Evolutionary conservation across 2,797 vertebrate genomes (phyloP), one percentile per base, ranked within the genome.

Genomic region (Adelosebastes latens): DNA sequence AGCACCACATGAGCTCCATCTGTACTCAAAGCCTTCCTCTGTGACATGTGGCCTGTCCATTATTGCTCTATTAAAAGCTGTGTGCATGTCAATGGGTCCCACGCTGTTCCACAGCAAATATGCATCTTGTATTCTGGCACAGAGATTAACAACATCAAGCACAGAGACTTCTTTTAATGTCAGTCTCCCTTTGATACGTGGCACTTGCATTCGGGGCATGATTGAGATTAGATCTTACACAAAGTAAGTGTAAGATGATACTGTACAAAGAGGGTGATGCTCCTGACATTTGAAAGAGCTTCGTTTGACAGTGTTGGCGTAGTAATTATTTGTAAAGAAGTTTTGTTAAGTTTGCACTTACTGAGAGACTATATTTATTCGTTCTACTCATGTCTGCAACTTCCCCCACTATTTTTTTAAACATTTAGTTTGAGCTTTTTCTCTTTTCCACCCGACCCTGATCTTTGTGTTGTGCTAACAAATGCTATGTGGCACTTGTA

Each of bases 81-180:
- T 59, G 81, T 81, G 83, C 78, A 82, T 89, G 85, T 92, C 92
- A 90, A 87, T 85, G 80, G 83, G 84, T 79, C 82, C 88, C 89
- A 86, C 0, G 88, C 88, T 93, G 91, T 80, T 95, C 84, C 79
- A 79, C 79, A 79, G 84, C 84, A 86, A 92, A 92, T 81, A 84
- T 62, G 71, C 71, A 78, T 93, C 83, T 90, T 87, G 89, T 89
- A 87, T 86, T 93, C 83, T 80, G 82, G 80, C 63, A 70, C 89
- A 83, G 84, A 94, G 86, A 94, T 94, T 93, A 94, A 88, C 82
- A 81, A 86, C 86, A 93, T 93, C 90, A 93, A 92, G 87, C 77
- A 75, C 85, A 77, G 71, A 66, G 75, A 73, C 81, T 87, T 87
- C 76, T 87, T 92, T 93, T 92, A 90, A 90, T 91, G 91, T 91